Evolutionary conservation across 2,888 invertebrate genomes (phyloP), one percentile per base, ranked within the genome.

Genomic region (Oscheius sp.): DNA sequence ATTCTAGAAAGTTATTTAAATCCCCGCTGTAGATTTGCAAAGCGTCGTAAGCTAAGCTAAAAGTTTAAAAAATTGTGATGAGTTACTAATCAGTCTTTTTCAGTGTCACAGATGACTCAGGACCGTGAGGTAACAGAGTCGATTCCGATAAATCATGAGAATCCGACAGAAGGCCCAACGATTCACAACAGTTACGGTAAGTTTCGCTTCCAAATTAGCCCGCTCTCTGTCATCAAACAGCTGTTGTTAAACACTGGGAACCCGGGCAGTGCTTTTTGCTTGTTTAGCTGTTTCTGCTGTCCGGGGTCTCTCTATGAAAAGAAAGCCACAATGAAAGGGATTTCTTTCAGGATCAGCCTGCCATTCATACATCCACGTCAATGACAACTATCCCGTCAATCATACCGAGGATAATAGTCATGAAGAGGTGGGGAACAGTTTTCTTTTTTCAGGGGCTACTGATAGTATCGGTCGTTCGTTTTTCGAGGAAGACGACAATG

Each of bases 71-170:
- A n/a, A n/a, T n/a, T n/a, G n/a, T n/a, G n/a, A n/a, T n/a, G n/a
- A n/a, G n/a, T n/a, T n/a, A n/a, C n/a, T 37, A 37, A 37, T 37
- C 37, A 37, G 37, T 37, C n/a, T n/a, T n/a, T n/a, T n/a, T n/a
- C n/a, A n/a, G n/a, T n/a, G n/a, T n/a, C n/a, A n/a, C 61, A 61
- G 61, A 61, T 61, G 61, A 61, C 61, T 45, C 42, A 45, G 17
- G 50, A 52, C 27, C 27, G 23, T n/a, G 42, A 42, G 20, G 61
- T 45, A 45, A 27, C 61, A 27, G 45, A 27, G 45, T 39, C 61
- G 27, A 61, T 61, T 29, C 29, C 45, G 12, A 42, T 45, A 8
- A 25, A 29, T 58, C 48, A 20, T 6, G 48, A 48, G 5, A n/a
- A n/a, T n/a, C n/a, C n/a, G n/a, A n/a, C 12, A 10, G 58, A 58